Evolutionary conservation across 1,140 invertebrate species (phyloP), one percentile per base, ranked within the genome.

Genomic region (Plutomurus gul): DNA sequence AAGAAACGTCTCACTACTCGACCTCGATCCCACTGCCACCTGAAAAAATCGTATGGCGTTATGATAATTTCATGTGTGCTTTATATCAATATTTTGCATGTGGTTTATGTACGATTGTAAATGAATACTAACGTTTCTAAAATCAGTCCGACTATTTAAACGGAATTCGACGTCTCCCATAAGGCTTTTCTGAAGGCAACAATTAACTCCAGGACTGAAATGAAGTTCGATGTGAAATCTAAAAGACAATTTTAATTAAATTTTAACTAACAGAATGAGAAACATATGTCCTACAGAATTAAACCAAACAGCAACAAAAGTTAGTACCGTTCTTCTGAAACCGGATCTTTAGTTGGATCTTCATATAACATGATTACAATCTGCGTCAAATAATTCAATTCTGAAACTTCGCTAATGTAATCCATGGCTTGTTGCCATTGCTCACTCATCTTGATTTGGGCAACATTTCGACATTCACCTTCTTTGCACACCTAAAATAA

Each of bases 311-410:
- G n/a, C n/a, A n/a, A n/a, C n/a, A n/a, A n/a, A 22, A 3, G 25
- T 13, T 77, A 74, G 81, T 82, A 86, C 87, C 94, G 90, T 87
- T 95, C 94, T 85, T 96, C 94, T 13, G 94, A 95, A 43, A 89
- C 91, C 0, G 93, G 93, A 87, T 96, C 95, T 87, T 99, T 98
- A 0, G 95, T 98, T 5, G 96, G 96, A 88, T 99, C 97, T 88
- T 99, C 97, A 86, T 99, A 99, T n/a, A 99, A 87, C 96, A 99
- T 99, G 4, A 99, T 95, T 0, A 99, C 96, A 71, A 99, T 95
- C 88, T 99, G 98, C 0, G 97, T 98, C 94, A 99, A 96, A 86
- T 99, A 99, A 88, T 99, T 99, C 1, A 99, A 89, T 87, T 99
- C 98, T 0, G 96, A 95, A 1, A 99, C 96, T 89, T 96, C 95